Base-by-base conservation (phyloP, 1,140 invertebrate genomes). In the Pteromalus puparum region DNA sequence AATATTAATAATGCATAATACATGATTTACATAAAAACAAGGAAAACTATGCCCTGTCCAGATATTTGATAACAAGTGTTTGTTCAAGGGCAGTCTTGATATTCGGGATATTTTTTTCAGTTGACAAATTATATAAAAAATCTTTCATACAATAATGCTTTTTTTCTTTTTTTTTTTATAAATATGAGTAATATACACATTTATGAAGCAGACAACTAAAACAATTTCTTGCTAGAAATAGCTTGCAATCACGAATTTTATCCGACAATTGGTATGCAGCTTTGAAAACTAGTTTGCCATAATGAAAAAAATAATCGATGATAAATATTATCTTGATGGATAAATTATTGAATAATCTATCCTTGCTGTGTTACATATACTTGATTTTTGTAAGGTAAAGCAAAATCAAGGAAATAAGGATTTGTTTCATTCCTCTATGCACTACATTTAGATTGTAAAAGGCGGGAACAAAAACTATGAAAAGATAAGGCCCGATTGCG, bases 31-130 rank as follows among this genome's bases (percentile, higher is more conserved):
- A 74, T 73, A 30, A 72, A 78, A 78, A 46, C 21, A 82, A 79
- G 30, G 24, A 72, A 77, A 81, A 24, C 42, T 30, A 34, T 48
- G 61, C 46, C 74, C 74, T 81, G 61, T 81, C 46, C 74, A 85
- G 53, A 81, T 85, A 61, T 85, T 85, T 85, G 38, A 81, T 76
- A 81, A 84, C 78, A 84, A 84, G 73, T 81, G 76, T 81, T 85
- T 85, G 76, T 28, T 13, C 61, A 61, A 81, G 74, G n/a, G 73
- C 73, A 77, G 68, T 68, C 42, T 76, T 18, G 75, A 76, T 76
- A 81, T 85, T 81, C 21, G 34, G 26, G 28, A 72, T 81, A 70
- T 81, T 80, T 85, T 81, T 75, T 81, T 85, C 28, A 73, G n/a
- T 81, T 80, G 83, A 72, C 73, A 76, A 76, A 76, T 85, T 5